Percentiles rank a stretch among this genome's conserved stretches.
These are phyloP conservation scores for Peucedramus taeniatus DNA, from an alignment of 2,113 vertebrate species.

Conservation along the genomic window DNA sequence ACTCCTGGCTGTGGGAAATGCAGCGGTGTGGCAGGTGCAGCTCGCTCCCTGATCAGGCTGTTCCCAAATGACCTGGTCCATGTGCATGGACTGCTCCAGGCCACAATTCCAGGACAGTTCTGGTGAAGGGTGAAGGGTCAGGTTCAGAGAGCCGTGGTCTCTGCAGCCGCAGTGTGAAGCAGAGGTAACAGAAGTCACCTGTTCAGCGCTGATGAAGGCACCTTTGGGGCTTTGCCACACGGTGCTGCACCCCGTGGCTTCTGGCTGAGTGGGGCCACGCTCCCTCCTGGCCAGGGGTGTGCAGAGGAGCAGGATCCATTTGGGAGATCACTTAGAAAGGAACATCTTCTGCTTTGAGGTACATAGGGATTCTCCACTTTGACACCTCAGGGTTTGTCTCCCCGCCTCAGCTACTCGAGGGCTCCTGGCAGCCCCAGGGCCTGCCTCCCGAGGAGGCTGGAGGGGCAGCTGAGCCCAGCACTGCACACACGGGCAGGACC, in stretches of 20 bases:
- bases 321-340: not conserved
- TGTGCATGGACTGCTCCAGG: not conserved
- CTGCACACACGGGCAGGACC: accelerated
- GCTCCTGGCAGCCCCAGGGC: accelerated
- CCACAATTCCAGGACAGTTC: not conserved
- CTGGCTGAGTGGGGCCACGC: accelerated
- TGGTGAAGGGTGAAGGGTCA: not conserved
- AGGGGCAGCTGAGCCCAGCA: not conserved
- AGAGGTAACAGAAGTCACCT: not conserved
- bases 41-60: not conserved
- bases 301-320: not conserved
- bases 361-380: not conserved
- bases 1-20: not conserved
- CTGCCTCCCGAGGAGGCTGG: accelerated
- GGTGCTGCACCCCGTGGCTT: accelerated
- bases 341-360: not conserved
- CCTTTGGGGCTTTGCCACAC: accelerated
- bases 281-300: not conserved
- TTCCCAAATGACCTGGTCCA: not conserved
- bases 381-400: not conserved
- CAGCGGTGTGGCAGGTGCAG: not conserved
- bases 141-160: not conserved
- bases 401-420: accelerated
- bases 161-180: not conserved
- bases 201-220: not conserved